Evolutionary conservation across 2,888 invertebrate genomes (phyloP), one percentile per base, ranked within the genome.

Genomic region (Fragum sueziense): DNA sequence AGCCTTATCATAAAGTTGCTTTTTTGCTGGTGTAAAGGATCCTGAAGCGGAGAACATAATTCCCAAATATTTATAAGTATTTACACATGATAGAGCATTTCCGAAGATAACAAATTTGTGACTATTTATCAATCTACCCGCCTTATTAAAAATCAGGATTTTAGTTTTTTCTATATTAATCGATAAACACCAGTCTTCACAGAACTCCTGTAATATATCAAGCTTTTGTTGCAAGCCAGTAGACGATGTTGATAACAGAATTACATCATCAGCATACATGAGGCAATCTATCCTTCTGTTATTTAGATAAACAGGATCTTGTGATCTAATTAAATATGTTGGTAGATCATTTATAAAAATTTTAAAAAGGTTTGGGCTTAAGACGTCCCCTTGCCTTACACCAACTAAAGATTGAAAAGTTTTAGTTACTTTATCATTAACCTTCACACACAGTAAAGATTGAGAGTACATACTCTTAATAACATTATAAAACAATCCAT

Each of bases 191-290:
- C 57, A 70, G 27, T 47, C 51, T 33, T 34, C 17, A 57, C 22
- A 70, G 27, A 31, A 34, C 6, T 3, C 17, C 9, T 2, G 22
- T 11, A 37, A 22, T 17, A 57, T 57, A 25, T 57, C 37, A 1
- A 70, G 2, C 54, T 34, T 25, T 25, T 57, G 34, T 34, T 70
- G 70, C 1, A 70, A 31, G 1, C 57, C 70, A 11, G n/a, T 51
- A 57, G 2, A 25, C 3, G 25, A 22, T 7, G 11, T 6, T n/a
- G 57, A 70, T 33, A 70, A 2, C 17, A 57, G 51, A 29, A 57
- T 37, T 22, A 57, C 11, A 57, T 57, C 57, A 57, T 70, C 70
- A 27, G 57, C 70, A 70, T 70, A 70, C n/a, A 70, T 29, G 34
- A 70, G 57, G 25, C 57, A 57, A 33, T 22, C 54, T 22, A 70